Conservation (phyloP, 2,113 vertebrate genomes). For the Megaceryle maxima region DNA sequence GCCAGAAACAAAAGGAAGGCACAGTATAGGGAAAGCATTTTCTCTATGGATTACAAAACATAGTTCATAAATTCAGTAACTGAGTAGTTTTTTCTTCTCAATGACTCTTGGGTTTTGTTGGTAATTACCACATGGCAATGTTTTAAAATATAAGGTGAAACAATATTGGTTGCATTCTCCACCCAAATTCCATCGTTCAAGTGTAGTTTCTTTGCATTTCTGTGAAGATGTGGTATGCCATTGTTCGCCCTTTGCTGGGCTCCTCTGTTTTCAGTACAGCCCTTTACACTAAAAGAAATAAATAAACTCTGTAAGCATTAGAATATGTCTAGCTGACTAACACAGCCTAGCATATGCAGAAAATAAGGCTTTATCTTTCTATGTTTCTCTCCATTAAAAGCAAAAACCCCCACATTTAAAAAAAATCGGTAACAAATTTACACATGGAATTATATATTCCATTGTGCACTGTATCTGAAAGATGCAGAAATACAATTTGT, state of each 20-base stretch:
- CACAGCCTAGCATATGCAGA: background rate
- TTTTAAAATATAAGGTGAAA: background rate
- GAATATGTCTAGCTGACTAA: background rate
- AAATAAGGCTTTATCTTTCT: background rate
- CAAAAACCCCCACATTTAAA: rapidly evolving
- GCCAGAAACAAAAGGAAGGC: background rate
- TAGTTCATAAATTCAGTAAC: background rate
- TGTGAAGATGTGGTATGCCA: background rate
- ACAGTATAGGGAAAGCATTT: background rate
- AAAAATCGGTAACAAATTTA: background rate
- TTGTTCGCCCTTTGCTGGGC: background rate
- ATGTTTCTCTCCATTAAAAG: background rate
- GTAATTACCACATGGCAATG: background rate
- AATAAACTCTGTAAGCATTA: background rate
- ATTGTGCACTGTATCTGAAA: background rate
- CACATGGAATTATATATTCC: background rate
- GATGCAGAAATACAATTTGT: background rate
- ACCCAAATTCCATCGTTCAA: background rate
- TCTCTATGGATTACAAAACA: background rate
- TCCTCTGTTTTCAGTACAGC: background rate
- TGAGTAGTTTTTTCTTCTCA: background rate
- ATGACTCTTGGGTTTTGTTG: background rate
- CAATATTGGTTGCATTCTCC: background rate
- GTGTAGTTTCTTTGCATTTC: background rate
- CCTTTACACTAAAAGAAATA: background rate